Conservation (phyloP, 2,113 vertebrate genomes). For the Ceuthmochares aereus region DNA sequence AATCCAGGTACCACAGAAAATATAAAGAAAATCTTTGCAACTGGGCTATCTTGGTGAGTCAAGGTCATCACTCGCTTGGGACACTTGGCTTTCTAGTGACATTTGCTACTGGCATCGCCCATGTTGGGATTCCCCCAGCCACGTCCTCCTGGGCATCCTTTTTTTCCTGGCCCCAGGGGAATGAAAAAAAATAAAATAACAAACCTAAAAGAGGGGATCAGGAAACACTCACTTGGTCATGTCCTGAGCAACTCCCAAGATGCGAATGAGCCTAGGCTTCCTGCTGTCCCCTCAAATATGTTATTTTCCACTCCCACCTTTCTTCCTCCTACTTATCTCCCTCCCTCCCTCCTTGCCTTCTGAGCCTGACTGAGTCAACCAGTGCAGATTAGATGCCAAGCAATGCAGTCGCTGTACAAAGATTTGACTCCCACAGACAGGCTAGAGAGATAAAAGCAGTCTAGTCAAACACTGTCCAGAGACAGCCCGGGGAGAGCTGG, state of each 20-base stretch:
- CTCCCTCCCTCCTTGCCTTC: constrained; percentile 26
- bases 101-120: neutral
- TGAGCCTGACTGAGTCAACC: constrained; percentile 38
- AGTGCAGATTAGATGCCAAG: constrained; percentile 53
- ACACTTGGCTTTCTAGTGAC: neutral
- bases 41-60: neutral
- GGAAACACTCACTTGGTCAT: constrained; percentile 39
- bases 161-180: neutral
- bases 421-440: constrained; percentile 51
- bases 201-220: neutral
- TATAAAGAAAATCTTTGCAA: neutral
- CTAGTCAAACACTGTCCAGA: constrained; percentile 59
- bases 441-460: constrained; percentile 47
- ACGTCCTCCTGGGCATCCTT: neutral
- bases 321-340: constrained; percentile 46
- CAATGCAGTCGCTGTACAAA: constrained; percentile 15
- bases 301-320: constrained; percentile 64
- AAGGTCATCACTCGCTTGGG: neutral
- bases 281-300: constrained; percentile 50
- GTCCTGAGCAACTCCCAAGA: constrained; percentile 47
- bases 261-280: neutral
- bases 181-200: neutral
- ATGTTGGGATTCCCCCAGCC: neutral
- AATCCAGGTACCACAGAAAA: neutral
- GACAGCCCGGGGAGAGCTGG: neutral